phyloP scores from a whole-genome alignment of 2,888 invertebrate genomes.

The Steinernema hermaphroditum region DNA sequence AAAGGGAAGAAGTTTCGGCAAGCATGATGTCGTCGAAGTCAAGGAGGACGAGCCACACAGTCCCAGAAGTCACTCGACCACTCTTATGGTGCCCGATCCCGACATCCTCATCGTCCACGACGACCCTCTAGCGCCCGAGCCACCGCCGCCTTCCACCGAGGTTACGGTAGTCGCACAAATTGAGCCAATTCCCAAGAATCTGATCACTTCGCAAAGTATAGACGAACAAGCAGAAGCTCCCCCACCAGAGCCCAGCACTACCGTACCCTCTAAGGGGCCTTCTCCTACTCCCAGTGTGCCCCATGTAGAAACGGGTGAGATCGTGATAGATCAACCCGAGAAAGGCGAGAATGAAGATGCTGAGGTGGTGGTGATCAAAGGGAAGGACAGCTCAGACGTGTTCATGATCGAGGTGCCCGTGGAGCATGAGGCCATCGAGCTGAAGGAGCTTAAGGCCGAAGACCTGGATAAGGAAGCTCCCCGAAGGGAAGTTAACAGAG shows the following conservation, averaged over 20 bases:
- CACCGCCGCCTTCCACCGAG: not conserved
- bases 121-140: not conserved
- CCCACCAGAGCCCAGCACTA: not conserved
- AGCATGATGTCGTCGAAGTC: not conserved
- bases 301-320: too few species aligned
- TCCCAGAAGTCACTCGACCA: not conserved
- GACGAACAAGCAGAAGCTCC: not conserved
- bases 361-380: too few species aligned
- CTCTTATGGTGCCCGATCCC: not conserved
- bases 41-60: not conserved
- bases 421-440: too few species aligned
- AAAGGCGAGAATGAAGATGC: too few species aligned
- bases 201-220: not conserved
- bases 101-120: not conserved
- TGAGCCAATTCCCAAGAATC: not conserved
- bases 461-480: not conserved
- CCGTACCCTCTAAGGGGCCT: too few species aligned
- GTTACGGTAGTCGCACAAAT: slow-evolving; percentile 6
- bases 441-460: not conserved
- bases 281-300: too few species aligned
- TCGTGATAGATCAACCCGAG: too few species aligned
- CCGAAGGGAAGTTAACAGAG: not conserved
- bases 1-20: not conserved
- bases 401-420: too few species aligned
- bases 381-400: too few species aligned